Base-by-base conservation (phyloP, 2,888 invertebrate species). In the Ischnura elegans region DNA sequence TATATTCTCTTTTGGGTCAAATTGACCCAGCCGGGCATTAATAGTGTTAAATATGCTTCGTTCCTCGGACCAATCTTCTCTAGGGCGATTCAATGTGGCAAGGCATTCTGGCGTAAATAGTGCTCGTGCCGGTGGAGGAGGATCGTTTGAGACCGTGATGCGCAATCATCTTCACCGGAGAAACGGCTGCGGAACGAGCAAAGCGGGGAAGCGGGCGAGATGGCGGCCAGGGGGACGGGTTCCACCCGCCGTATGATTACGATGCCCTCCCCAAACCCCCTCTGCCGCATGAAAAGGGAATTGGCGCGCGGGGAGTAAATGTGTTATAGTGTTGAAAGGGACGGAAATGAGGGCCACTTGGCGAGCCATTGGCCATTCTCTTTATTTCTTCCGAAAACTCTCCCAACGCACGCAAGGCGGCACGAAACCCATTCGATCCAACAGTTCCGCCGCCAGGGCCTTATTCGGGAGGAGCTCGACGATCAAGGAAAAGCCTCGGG, bases 161-260 rank as follows among this genome's bases (percentile, higher is more conserved):
- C 94, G 94, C 94, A 94, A 94, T 94, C 94, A 94, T 66, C 93
- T 87, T 87, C 47, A 51, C 42, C 90, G 55, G 36, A 36, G 90
- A 55, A 90, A 66, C 66, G 61, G 61, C 61, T 90, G 61, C 90
- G 51, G 42, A 55, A 90, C 55, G 90, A 47, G 36, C 61, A 16
- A 25, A 43, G 42, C n/a, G 90, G 43, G 90, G 21, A 43, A 43
- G 55, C 43, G 19, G n/a, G 8, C 8, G 47, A 19, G 51, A 2
- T 6, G 51, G 51, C 2, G 51, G 51, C 16, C 51, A 19, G 51
- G 2, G 0, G 16, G 85, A 36, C 42, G 55, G 55, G 87, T 36
- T 16, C 29, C 87, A 21, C 4, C 85, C 86, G 42, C 90, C n/a
- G 43, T 36, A 90, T 43, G 90, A 90, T 61, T 90, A 90, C 55